Conservation (phyloP, 30 jellyfish, hydroid and myxozoan species). For the Pseudorhiza aurosa region DNA sequence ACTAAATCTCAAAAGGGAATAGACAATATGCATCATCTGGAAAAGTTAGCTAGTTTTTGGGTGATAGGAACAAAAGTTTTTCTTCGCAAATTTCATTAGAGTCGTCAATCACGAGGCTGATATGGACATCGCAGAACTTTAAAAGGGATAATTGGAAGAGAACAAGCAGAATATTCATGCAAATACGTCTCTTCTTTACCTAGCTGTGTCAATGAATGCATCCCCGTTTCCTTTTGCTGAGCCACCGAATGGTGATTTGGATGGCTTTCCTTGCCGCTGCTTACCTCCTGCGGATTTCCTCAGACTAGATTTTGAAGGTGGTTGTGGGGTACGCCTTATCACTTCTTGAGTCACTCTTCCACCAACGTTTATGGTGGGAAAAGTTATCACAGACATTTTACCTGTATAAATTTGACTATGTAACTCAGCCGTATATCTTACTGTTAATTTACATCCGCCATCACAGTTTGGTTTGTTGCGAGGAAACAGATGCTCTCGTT, state of each 20-base stretch:
- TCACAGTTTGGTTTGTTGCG: constrained; percentile 23
- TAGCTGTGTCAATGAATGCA: constrained; percentile 45
- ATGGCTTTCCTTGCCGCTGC: neutral
- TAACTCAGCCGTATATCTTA: neutral
- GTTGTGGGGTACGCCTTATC: constrained; percentile 51
- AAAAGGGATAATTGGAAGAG: too few relatives aligned
- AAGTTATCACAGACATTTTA: constrained; percentile 58
- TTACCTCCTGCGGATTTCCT: constrained; percentile 18
- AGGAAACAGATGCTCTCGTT: neutral
- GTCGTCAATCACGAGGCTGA: too few relatives aligned
- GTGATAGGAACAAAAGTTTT: too few relatives aligned
- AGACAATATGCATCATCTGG: too few relatives aligned
- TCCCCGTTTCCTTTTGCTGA: constrained; percentile 17
- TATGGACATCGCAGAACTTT: too few relatives aligned
- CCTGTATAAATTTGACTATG: neutral
- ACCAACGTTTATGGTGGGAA: constrained; percentile 60
- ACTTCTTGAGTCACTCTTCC: constrained; percentile 78
- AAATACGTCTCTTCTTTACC: too few relatives aligned
- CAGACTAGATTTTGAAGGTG: constrained; percentile 47
- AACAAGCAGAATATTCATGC: too few relatives aligned
- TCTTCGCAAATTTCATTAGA: too few relatives aligned
- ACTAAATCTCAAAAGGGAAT: too few relatives aligned
- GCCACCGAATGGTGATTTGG: neutral
- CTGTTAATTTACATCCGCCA: constrained; percentile 2
- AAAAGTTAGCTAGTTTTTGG: too few relatives aligned